Percentiles rank a stretch among this genome's conserved stretches.
These are phyloP conservation scores for Syngnathus typhle DNA, from an alignment of 2,113 vertebrate genomes.

Conservation along the genomic window DNA sequence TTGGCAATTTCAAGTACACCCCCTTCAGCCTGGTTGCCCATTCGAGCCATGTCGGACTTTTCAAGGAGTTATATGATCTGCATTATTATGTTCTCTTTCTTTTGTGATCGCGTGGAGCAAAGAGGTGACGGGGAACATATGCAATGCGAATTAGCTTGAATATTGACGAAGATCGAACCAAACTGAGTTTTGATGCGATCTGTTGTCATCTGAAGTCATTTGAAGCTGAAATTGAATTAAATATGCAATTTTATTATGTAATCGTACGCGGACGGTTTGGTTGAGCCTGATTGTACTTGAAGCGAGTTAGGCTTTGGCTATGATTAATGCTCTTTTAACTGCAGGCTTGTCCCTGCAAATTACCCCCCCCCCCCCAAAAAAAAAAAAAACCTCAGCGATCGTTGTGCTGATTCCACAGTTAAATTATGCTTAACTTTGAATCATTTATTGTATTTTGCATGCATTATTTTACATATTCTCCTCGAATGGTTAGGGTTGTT, in stretches of 20 bases:
- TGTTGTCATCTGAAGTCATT: background rate
- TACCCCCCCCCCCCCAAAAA: background rate
- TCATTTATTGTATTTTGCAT: background rate
- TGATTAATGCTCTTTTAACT: slow-evolving; percentile 2
- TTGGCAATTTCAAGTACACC: background rate
- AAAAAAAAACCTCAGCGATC: background rate
- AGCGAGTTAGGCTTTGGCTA: background rate
- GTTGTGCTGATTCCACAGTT: background rate
- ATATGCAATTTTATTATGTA: background rate
- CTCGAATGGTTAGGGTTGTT: background rate
- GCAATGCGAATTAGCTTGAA: background rate
- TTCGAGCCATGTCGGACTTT: background rate
- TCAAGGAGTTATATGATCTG: background rate
- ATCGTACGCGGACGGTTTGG: background rate
- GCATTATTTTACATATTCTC: too few relatives aligned
- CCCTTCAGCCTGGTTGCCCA: background rate
- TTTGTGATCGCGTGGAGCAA: background rate
- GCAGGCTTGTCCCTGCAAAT: background rate
- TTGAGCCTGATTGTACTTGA: background rate
- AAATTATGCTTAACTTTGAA: background rate
- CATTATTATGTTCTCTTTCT: background rate
- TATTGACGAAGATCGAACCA: background rate
- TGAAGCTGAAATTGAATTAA: background rate
- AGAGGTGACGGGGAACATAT: background rate
- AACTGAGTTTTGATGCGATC: background rate